Percentiles rank a stretch among this genome's conserved stretches.
Evolutionary conservation across 2,888 invertebrate genomes (phyloP).

Genomic region (Tetranychus truncatus): DNA sequence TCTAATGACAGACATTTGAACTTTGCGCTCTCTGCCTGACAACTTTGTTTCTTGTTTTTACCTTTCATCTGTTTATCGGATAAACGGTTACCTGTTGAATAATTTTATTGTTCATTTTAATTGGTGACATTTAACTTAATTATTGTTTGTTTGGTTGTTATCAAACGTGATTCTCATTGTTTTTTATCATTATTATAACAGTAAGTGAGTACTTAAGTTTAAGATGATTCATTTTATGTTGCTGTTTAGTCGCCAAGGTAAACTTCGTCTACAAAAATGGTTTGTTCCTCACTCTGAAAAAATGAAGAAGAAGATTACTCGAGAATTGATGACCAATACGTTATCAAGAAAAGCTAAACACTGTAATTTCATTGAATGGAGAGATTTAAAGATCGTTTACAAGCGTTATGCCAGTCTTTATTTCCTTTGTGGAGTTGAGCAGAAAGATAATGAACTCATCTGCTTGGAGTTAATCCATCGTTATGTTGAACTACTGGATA

Average conservation of each 20-base stretch:
- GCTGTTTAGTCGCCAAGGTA: constrained; percentile 95
- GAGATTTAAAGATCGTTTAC: constrained; percentile 94
- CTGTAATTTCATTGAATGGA: constrained; percentile 99
- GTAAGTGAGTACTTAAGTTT: too few species aligned
- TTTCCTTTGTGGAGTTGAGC: constrained; percentile 97
- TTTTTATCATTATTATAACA: too few species aligned
- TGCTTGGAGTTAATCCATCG: constrained; percentile 93
- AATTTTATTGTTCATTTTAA: too few species aligned
- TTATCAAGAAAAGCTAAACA: constrained; percentile 88
- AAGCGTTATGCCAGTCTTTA: constrained; percentile 98
- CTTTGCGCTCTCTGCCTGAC: too few species aligned
- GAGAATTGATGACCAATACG: constrained; percentile 84
- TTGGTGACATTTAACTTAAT: too few species aligned
- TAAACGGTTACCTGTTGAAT: too few species aligned
- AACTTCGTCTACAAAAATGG: constrained; percentile 94
- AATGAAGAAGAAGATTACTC: constrained; percentile 83
- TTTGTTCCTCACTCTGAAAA: constrained; percentile 95
- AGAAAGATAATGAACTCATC: constrained; percentile 88
- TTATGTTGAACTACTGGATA: constrained; percentile 94
- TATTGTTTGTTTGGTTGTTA: too few species aligned
- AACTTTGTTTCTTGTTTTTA: too few species aligned
- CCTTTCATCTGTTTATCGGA: too few species aligned
- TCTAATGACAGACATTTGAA: too few species aligned
- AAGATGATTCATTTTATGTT: constrained; percentile 92
- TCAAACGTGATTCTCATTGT: too few species aligned